Evolutionary conservation across 2,888 invertebrate species (phyloP).

Genomic region (Melanostoma scalare): DNA sequence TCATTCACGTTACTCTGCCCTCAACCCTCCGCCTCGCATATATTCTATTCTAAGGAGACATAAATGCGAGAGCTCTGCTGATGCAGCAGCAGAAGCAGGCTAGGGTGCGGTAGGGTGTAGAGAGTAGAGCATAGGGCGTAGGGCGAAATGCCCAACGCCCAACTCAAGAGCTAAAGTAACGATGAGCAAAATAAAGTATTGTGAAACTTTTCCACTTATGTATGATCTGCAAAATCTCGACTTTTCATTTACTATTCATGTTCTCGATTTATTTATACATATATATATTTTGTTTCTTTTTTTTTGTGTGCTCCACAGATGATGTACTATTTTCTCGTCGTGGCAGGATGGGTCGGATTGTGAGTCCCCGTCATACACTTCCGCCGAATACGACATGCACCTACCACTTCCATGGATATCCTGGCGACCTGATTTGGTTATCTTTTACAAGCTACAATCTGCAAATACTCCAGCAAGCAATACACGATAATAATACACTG

Average conservation of each 20-base stretch:
- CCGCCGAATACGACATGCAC: slow-evolving; percentile 94
- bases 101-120: background rate
- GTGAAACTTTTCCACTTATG: slow-evolving; percentile 66
- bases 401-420: slow-evolving; percentile 91
- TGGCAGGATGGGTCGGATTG: slow-evolving; percentile 88
- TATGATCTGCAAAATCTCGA: slow-evolving; percentile 67
- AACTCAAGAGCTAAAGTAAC: slow-evolving; percentile 1
- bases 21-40: background rate
- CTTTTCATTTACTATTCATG: slow-evolving; percentile 66
- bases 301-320: slow-evolving; percentile 78
- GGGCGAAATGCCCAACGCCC: slow-evolving; percentile 6
- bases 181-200: slow-evolving; percentile 49
- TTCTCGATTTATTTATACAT: slow-evolving; percentile 30
- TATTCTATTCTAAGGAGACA: background rate
- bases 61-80: background rate
- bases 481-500: slow-evolving; percentile 83
- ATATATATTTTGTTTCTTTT: slow-evolving; percentile 15
- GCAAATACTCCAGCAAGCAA: slow-evolving; percentile 87
- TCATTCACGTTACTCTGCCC: background rate
- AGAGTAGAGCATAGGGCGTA: background rate
- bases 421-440: slow-evolving; percentile 92
- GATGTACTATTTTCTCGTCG: slow-evolving; percentile 83
- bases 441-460: slow-evolving; percentile 93
- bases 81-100: too few relatives aligned
- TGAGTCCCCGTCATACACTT: slow-evolving; percentile 91